phyloP scores from a whole-genome alignment of 1,140 invertebrate species.

The Palaemon carinicauda region DNA sequence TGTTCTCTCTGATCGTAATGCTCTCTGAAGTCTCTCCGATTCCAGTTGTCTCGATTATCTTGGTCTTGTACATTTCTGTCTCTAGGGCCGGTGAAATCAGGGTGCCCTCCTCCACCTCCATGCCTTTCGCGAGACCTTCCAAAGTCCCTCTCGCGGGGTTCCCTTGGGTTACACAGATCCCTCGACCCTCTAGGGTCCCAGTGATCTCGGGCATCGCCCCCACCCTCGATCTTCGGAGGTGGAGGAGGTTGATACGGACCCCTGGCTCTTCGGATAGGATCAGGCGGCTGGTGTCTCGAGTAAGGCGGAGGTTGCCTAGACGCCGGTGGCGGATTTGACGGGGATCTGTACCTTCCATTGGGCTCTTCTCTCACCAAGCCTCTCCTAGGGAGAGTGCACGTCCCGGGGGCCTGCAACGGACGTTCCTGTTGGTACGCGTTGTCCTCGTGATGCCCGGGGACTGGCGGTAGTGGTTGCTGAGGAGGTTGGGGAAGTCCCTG shows the following conservation, averaged over 20 bases:
- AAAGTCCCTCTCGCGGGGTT: background rate
- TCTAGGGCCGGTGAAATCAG: background rate
- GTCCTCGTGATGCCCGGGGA: conserved; percentile 43
- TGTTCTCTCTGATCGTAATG: background rate
- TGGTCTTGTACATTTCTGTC: background rate
- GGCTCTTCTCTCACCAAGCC: conserved; percentile 21
- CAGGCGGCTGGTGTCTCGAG: conserved; percentile 45
- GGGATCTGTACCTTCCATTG: conserved; percentile 28
- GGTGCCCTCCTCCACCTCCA: background rate
- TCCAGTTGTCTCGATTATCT: background rate
- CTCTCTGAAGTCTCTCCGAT: background rate
- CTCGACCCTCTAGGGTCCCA: conserved; percentile 13
- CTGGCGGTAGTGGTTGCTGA: conserved; percentile 43
- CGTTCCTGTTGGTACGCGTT: background rate
- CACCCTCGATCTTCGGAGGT: conserved; percentile 28
- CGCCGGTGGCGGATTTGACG: conserved; percentile 53
- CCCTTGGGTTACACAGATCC: background rate
- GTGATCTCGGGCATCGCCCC: too few relatives aligned
- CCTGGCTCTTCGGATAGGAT: background rate
- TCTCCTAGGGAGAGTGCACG: conserved; percentile 53
- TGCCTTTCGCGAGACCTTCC: background rate
- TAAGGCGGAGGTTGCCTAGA: conserved; percentile 53
- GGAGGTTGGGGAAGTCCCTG: conserved; percentile 20
- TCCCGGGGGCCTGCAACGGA: conserved; percentile 43
- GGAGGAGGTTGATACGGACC: conserved; percentile 29